phyloP scores from a whole-genome alignment of 1,140 invertebrate species.

The Cyphomyrmex costatus region DNA sequence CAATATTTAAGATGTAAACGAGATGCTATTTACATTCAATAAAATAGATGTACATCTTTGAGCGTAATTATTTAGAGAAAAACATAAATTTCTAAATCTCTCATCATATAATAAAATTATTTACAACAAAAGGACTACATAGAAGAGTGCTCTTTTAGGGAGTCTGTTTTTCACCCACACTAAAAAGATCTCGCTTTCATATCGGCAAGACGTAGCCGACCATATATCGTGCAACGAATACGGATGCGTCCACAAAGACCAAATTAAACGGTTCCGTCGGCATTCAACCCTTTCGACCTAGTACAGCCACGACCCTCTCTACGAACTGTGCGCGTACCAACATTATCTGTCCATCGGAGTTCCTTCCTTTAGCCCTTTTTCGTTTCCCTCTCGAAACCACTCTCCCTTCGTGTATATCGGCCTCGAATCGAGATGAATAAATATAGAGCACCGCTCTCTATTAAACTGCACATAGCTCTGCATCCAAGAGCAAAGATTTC shows the following conservation, averaged over 20 bases:
- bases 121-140: not conserved
- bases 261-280: slow-evolving; percentile 79
- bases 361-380: slow-evolving; percentile 65
- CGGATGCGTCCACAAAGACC: slow-evolving; percentile 69
- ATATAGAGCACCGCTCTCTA: slow-evolving; percentile 62
- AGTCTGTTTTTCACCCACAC: slow-evolving; percentile 29
- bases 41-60: not conserved
- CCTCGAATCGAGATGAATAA: slow-evolving; percentile 72
- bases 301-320: slow-evolving; percentile 52
- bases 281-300: slow-evolving; percentile 63
- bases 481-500: slow-evolving; percentile 20
- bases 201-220: slow-evolving; percentile 51
- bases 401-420: slow-evolving; percentile 62
- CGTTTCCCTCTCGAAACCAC: slow-evolving; percentile 59
- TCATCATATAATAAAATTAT: not conserved
- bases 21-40: not conserved
- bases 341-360: slow-evolving; percentile 74
- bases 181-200: slow-evolving; percentile 50
- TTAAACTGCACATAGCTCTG: slow-evolving; percentile 73
- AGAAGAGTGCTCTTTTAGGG: not conserved
- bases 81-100: not conserved
- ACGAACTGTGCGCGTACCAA: slow-evolving; percentile 48
- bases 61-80: not conserved
- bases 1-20: not conserved
- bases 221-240: slow-evolving; percentile 70